Conservation (phyloP, 35 echinoderm and acorn worm genomes). For the Ophiothrix spiculata region DNA sequence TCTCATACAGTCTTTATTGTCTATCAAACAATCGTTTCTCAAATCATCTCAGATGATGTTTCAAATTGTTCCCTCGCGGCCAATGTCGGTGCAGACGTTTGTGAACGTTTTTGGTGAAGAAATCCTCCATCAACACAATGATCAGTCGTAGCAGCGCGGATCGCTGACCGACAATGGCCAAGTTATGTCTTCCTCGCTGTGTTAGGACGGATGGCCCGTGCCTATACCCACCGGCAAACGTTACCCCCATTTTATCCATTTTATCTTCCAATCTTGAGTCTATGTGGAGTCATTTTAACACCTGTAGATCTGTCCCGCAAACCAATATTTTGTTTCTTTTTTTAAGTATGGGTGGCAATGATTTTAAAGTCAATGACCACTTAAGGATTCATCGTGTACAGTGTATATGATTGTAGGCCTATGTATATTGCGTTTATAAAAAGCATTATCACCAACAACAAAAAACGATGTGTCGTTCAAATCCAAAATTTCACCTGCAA, state of each 20-base stretch:
- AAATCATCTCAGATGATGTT: not conserved
- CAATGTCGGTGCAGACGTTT: not conserved
- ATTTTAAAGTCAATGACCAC: too few species aligned
- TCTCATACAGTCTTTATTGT: not conserved
- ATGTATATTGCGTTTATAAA: too few species aligned
- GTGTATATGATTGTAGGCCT: too few species aligned
- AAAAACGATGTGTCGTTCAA: too few species aligned
- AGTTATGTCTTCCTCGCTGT: not conserved
- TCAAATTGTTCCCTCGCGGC: conserved; percentile 1
- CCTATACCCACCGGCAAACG: not conserved
- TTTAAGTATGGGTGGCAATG: too few species aligned
- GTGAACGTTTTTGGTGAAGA: not conserved
- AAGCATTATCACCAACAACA: too few species aligned
- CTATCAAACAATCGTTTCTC: not conserved
- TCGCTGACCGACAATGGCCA: not conserved
- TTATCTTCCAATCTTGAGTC: not conserved
- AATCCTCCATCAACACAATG: not conserved
- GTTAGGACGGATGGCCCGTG: not conserved
- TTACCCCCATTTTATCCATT: not conserved
- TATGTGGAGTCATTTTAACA: not conserved
- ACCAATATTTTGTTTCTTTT: too few species aligned
- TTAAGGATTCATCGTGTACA: too few species aligned
- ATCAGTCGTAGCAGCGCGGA: not conserved
- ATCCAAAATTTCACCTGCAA: too few species aligned
- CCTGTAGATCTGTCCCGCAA: too few species aligned